Evolutionary conservation across 2,113 vertebrate species (phyloP), one percentile per base, ranked within the genome.

Genomic region (Paradoxurus hermaphroditus): DNA sequence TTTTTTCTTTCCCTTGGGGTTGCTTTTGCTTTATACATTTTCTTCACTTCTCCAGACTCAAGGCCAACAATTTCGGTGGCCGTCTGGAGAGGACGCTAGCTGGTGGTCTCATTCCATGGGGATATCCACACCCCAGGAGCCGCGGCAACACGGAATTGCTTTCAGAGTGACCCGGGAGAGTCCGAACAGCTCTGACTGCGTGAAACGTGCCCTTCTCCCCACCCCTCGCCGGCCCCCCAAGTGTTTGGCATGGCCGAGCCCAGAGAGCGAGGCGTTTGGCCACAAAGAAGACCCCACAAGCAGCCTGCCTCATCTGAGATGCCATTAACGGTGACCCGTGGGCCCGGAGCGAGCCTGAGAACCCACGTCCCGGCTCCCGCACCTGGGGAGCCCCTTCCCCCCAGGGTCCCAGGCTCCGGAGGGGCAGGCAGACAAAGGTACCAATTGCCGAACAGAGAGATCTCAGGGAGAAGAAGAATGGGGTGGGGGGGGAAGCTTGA

Each of bases 391-490:
- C 14, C 72, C 86, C 31, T 12, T 18, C 9, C 59, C 59, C 81
- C 31, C 13, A 46, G 39, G 29, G 65, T 7, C 41, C 72, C 75
- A 31, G 2, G 1, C 59, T 78, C 68, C 78, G 78, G 86, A 79
- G 72, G 41, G 23, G 2, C 90, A 62, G 75, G 39, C 67, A 96
- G 83, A 97, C 97, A 97, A 97, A 96, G 91, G 41, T 96, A 23
- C 36, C 63, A 3, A 11, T 0, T 18, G 39, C 67, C 4, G 4
- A 83, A 67, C 1, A 4, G 78, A 62, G 63, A 77, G 67, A 92
- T 46, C 70, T 81, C 79, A 21, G 65, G 27, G 81, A 92, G 73
- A 62, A 44, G 44, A 78, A 63, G 84, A 94, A 89, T 14, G 13
- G 19, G 12, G 59, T 23, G 41, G 73, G 46, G n/a, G n/a, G n/a